Conservation (phyloP, 2,797 vertebrate genomes). For the Numenius phaeopus region DNA sequence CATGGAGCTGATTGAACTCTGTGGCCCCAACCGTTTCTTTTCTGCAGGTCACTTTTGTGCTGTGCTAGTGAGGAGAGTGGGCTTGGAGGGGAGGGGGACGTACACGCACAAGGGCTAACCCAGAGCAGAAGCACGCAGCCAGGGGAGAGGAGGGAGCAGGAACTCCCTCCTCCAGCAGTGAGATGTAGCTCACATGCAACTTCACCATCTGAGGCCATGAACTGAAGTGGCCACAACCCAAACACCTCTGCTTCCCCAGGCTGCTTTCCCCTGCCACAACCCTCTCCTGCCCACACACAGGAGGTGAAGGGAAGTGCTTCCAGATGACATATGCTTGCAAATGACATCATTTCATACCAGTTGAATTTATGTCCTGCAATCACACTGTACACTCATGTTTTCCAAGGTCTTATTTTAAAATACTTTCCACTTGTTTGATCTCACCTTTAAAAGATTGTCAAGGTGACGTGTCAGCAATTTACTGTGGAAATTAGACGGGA, state of each 20-base stretch:
- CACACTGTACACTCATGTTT: background rate
- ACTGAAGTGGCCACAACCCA: background rate
- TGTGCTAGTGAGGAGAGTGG: background rate
- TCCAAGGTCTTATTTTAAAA: background rate
- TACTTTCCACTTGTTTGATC: background rate
- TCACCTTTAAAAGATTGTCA: background rate
- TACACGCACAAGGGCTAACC: no score
- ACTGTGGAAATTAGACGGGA: background rate
- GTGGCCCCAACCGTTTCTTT: background rate
- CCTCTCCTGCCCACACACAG: background rate
- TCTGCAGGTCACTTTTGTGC: background rate
- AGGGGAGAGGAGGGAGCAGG: background rate
- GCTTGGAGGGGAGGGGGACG: no score
- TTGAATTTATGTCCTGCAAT: background rate
- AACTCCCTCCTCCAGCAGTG: background rate
- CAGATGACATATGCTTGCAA: background rate
- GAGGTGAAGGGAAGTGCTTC: background rate
- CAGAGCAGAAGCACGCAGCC: background rate
- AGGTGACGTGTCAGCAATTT: background rate
- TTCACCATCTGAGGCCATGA: background rate
- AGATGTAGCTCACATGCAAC: background rate
- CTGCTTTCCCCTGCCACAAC: background rate
- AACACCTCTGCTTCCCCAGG: background rate
- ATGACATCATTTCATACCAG: background rate
- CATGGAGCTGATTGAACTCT: background rate